Percentiles rank a stretch among this genome's conserved stretches.
phyloP scores from a whole-genome alignment of 2,888 invertebrate species.

The Sceliomorpha sp. region DNA sequence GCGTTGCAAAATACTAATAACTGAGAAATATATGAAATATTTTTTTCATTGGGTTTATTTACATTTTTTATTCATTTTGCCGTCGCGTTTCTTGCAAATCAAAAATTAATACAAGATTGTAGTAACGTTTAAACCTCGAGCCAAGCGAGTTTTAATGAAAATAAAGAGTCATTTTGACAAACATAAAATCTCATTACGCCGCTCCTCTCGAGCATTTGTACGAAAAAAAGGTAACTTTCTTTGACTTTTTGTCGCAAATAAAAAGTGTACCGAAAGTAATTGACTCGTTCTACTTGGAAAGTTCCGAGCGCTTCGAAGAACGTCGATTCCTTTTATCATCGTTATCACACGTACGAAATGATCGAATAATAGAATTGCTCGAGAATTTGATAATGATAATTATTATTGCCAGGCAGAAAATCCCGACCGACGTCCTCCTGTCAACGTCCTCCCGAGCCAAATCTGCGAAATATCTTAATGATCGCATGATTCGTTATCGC shows the following conservation, averaged over 20 bases:
- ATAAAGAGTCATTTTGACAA: constrained; percentile 4
- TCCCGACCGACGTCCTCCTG: constrained; percentile 35
- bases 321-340: no score
- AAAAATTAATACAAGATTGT: constrained; percentile 1
- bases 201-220: not conserved
- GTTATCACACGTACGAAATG: no score
- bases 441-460: constrained; percentile 21
- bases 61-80: no score
- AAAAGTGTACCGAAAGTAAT: constrained; percentile 7
- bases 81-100: not conserved
- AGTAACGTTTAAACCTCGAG: no score
- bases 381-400: not conserved
- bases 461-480: constrained; percentile 21
- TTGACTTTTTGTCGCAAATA: constrained; percentile 2
- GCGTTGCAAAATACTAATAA: no score
- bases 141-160: not conserved
- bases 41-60: no score
- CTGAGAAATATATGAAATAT: no score
- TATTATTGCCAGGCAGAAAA: not conserved
- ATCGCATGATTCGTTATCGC: constrained; percentile 28
- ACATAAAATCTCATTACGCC: constrained; percentile 8
- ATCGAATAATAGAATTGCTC: no score
- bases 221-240: constrained; percentile 4
- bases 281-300: constrained; percentile 3
- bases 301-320: not conserved